Evolutionary conservation across 1,140 invertebrate genomes (phyloP).

Genomic region (Anoplolepis gracilipes): DNA sequence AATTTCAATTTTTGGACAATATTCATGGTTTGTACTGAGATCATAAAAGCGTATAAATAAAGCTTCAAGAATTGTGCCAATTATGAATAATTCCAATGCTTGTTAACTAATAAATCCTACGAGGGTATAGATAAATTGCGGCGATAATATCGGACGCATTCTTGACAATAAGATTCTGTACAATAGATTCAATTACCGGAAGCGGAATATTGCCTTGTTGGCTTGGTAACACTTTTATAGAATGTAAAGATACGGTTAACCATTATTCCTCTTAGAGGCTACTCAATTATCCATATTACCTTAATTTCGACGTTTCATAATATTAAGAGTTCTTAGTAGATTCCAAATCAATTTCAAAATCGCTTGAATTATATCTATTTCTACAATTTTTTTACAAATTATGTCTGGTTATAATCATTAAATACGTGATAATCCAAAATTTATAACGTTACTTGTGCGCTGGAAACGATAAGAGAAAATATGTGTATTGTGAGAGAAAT

Average conservation of each 20-base stretch:
- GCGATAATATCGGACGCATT: not conserved
- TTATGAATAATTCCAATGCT: slow-evolving; percentile 2
- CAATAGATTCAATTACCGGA: slow-evolving; percentile 17
- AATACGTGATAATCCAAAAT: not conserved
- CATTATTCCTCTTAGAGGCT: not conserved
- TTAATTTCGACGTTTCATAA: not conserved
- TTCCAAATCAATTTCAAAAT: not conserved
- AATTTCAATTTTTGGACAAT: not conserved
- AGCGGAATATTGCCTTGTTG: slow-evolving; percentile 33
- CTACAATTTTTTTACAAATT: not conserved
- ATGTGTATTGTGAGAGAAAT: not conserved
- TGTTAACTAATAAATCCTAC: too few species aligned
- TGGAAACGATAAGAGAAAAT: not conserved
- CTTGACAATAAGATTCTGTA: slow-evolving; percentile 25
- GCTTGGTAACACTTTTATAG: not conserved
- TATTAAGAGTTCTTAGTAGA: not conserved
- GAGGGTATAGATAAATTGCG: not conserved
- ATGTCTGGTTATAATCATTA: not conserved
- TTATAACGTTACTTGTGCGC: not conserved
- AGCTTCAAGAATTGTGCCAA: not conserved
- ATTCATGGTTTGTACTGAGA: not conserved
- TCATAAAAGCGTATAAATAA: not conserved
- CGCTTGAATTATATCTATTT: not conserved
- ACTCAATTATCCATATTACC: slow-evolving; percentile 29
- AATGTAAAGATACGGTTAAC: not conserved